Base-by-base conservation (phyloP, 2,888 invertebrate genomes). In the Oasisia sp. region DNA sequence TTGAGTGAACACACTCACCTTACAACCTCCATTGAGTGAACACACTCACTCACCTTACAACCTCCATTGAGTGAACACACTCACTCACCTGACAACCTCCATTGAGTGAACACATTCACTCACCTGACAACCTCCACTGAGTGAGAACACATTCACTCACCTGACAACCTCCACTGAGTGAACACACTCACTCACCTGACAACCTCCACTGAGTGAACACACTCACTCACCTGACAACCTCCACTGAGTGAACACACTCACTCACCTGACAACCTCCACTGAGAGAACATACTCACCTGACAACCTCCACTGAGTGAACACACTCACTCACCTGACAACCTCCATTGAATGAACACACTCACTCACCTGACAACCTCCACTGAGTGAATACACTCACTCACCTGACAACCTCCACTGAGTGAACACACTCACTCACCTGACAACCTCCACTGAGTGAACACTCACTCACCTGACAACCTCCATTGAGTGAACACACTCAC, bases 241-340 rank as follows among this genome's bases (percentile, higher is more conserved):
- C 99, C 98, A 99, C 99, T 11, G 99, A 99, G 0, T 98, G 98
- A n/a, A 98, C 99, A 19, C 99, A 50, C 38, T 38, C 50, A 50
- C 50, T 50, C 50, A 50, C 5, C 50, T 50, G 50, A 50, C 50
- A 50, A 50, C 50, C 12, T 50, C 50, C 50, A 50, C 50, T 50
- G 50, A 50, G 50, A 9, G 50, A 50, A 50, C 50, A 50, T 38
- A 50, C 50, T 50, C 50, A 50, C 50, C 50, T 50, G 50, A 50
- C 50, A 7, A 50, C 50, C 9, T 50, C 50, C 50, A 50, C 0
- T 5, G 50, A 50, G 50, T 50, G 50, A 50, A 50, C 50, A 50
- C 50, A 50, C 9, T 50, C 50, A 50, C 50, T 14, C 12, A 50
- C 12, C 50, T 50, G 50, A 50, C 8, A 7, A 50, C 50, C 3